phyloP scores from a whole-genome alignment of 1,140 invertebrate species.

The Bombus pyrosoma region DNA sequence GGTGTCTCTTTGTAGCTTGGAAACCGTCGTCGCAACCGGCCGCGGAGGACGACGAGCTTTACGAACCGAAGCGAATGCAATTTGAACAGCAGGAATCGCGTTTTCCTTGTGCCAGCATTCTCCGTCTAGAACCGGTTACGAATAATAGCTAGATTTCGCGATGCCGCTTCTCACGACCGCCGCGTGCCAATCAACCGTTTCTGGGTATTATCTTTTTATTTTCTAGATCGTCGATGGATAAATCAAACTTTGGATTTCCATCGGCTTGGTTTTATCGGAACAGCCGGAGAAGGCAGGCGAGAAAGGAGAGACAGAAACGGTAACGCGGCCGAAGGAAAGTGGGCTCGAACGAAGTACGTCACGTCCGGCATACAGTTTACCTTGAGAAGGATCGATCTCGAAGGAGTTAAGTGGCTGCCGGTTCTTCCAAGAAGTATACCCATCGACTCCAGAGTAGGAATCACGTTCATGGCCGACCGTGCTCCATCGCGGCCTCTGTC shows the following conservation, averaged over 20 bases:
- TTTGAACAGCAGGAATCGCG: not conserved
- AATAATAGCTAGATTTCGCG: not conserved
- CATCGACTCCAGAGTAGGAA: slow-evolving; percentile 62
- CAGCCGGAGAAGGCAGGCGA: not conserved
- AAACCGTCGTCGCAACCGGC: not conserved
- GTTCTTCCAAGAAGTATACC: slow-evolving; percentile 62
- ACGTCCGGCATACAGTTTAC: slow-evolving; percentile 65
- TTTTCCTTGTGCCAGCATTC: not conserved
- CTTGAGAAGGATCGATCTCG: slow-evolving; percentile 58
- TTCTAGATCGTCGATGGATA: not conserved
- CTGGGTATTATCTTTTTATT: slow-evolving; percentile 28
- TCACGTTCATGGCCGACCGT: slow-evolving; percentile 66
- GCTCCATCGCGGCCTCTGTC: slow-evolving; percentile 67
- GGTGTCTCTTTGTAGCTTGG: not conserved
- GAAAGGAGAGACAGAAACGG: not conserved
- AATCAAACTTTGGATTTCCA: slow-evolving; percentile 30
- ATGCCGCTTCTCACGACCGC: no score
- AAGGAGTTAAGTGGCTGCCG: slow-evolving; percentile 60
- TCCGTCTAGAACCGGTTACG: not conserved
- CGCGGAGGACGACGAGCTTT: no score
- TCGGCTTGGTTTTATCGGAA: not conserved
- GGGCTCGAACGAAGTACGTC: slow-evolving; percentile 53
- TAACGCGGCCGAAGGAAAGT: slow-evolving; percentile 37
- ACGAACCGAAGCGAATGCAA: not conserved
- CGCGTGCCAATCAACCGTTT: not conserved